Evolutionary conservation across 2,888 invertebrate genomes (phyloP), one percentile per base, ranked within the genome.

Genomic region (Nematopogon swammerdamellus): DNA sequence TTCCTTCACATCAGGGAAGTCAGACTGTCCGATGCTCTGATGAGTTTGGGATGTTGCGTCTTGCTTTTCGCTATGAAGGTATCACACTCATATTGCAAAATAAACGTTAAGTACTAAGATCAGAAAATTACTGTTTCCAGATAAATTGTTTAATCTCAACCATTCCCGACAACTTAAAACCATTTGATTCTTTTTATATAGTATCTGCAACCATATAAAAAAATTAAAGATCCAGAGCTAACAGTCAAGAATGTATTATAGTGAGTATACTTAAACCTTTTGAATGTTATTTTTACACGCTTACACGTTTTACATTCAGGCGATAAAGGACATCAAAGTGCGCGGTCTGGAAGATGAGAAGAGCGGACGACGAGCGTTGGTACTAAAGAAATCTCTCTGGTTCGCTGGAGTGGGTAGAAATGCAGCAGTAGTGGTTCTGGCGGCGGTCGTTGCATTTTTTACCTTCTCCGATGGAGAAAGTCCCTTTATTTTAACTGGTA

Each of bases 351-450:
- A 65, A 51, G 65, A 67, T 47, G 69, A 71, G 56, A 70, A 72
- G 55, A 57, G 63, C 18, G 60, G 62, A 17, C 64, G 64, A 20
- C 63, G 60, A 16, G 60, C 65, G 17, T 58, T 63, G 18, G 56
- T 68, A 16, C 48, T 81, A 2, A 80, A 76, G 57, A 82, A 72
- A 54, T 54, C 69, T 16, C 58, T 87, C 10, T 88, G 88, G 86
- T 81, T 87, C 51, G 55, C 81, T 1, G 86, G 86, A 1, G 86
- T 88, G 0, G 82, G 84, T 0, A 80, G 89, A 54, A 90, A 90
- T 62, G 89, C 89, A 1, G 73, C 88, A 1, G 82, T 88, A 0
- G 89, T 90, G 0, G 68, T 89, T 0, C 51, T 83, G 0, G 85
- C 85, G 44, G 80, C 86, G 0, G 61, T 81, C 1, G 56, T 82